Evolutionary conservation across 2,113 vertebrate species (phyloP).

Genomic region (Tursiops truncatus): DNA sequence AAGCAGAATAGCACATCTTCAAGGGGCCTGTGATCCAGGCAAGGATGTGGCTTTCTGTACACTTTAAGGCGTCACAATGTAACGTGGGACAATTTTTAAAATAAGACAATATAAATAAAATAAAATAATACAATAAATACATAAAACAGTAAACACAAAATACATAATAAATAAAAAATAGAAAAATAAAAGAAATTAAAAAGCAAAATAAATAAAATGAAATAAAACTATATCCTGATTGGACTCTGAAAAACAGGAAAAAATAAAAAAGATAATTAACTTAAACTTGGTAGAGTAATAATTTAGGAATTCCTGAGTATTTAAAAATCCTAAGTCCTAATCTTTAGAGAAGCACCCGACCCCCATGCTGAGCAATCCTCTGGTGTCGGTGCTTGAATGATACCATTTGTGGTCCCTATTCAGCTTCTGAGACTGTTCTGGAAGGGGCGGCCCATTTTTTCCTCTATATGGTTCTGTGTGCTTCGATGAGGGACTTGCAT

Average conservation of each 20-base stretch:
- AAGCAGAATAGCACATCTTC: not conserved
- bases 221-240: not conserved
- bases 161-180: too few species aligned
- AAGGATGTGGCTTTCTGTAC: not conserved
- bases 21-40: not conserved
- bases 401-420: accelerated
- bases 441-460: accelerated
- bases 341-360: not conserved
- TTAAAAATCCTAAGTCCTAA: not conserved
- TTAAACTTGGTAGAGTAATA: not conserved
- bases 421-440: too few species aligned
- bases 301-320: not conserved
- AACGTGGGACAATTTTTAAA: not conserved
- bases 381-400: accelerated
- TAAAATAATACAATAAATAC: not conserved
- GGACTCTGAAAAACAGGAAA: not conserved
- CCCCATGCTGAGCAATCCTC: accelerated
- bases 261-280: not conserved
- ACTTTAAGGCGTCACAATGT: not conserved
- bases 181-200: not conserved
- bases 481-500: accelerated
- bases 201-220: not conserved
- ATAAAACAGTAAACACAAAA: not conserved
- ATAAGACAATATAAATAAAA: not conserved
- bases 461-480: not conserved